Percentiles rank a stretch among this genome's conserved stretches.
Conservation (phyloP, 2,888 invertebrate species). For the Drosophila robusta region DNA sequence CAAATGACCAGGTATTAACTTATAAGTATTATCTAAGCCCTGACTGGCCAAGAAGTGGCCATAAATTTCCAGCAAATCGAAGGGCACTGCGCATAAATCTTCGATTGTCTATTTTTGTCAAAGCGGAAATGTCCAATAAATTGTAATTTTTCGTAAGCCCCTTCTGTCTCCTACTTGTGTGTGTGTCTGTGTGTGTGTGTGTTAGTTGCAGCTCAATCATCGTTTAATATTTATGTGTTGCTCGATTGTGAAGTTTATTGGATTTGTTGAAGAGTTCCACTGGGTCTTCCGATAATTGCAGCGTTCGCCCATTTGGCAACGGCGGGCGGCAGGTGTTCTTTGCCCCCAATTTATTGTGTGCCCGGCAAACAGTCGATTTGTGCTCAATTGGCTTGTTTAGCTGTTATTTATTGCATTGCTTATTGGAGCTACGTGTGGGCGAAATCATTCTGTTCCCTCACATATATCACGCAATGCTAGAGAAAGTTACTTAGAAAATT, state of each 20-base stretch:
- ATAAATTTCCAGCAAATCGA: conserved; percentile 74
- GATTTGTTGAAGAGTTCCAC: conserved; percentile 70
- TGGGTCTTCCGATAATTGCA: conserved; percentile 68
- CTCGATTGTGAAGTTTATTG: conserved; percentile 81
- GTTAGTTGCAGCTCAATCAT: conserved; percentile 79
- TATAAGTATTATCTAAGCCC: conserved; percentile 9
- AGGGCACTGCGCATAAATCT: conserved; percentile 68
- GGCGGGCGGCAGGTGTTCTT: conserved; percentile 71
- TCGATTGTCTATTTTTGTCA: conserved; percentile 74
- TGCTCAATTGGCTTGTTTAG: conserved; percentile 78
- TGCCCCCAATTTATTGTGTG: conserved; percentile 66
- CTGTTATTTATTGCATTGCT: conserved; percentile 73
- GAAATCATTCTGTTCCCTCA: conserved; percentile 7
- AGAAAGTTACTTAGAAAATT: neutral
- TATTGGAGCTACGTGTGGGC: conserved; percentile 50
- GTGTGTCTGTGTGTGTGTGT: conserved; percentile 18
- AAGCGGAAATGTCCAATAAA: conserved; percentile 81
- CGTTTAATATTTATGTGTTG: conserved; percentile 80
- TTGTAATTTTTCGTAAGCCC: conserved; percentile 82
- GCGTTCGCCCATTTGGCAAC: conserved; percentile 47
- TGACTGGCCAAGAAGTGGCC: conserved; percentile 19
- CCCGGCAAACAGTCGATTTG: conserved; percentile 61
- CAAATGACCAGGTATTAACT: conserved; percentile 69
- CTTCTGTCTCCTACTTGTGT: conserved; percentile 8
- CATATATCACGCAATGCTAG: conserved; percentile 9